Evolutionary conservation across 2,797 vertebrate species (phyloP), one percentile per base, ranked within the genome.

Genomic region (Myotis myotis): DNA sequence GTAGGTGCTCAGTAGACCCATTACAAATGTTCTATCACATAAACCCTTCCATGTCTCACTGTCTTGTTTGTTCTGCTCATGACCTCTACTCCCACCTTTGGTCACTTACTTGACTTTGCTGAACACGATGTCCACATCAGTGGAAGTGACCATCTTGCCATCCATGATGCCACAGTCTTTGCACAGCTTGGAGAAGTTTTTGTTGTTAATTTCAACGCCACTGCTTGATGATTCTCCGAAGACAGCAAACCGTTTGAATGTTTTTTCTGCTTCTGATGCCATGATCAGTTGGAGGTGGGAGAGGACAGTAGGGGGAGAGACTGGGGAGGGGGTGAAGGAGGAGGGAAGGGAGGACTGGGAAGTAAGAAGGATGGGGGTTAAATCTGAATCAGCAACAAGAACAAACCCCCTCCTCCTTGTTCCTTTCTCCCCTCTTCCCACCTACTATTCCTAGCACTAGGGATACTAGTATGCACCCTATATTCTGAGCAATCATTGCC

Each of bases 111-210:
- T 99, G 97, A 99, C 98, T 99, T 99, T 99, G 97, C 98, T 99
- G 98, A 99, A 99, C 76, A 99, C 95, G 0, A 99, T 99, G 97
- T 99, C 99, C 4, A 99, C 97, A 0, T 99, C 99, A 0, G 98
- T 99, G 88, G 98, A 98, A 89, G 99, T 99, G 97, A 99, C 97
- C 0, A 0, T 95, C 97, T 99, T 99, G 82, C 98, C 98, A 0
- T 99, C 99, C 20, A 98, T 99, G 97, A 99, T 97, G 10, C 97
- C 97, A 95, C 99, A 99, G 95, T 99, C 99, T 96, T 99, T 99
- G 97, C 99, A 99, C 75, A 99, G 95, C 97, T 99, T 99, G 22
- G 97, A 98, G 94, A 99, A 99, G 97, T 99, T 99, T 97, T 99
- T 99, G 89, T 98, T 98, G 0, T 98, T 99, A 97, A 99, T 99